Conservation (phyloP, 2,113 vertebrate species). For the Mobula hypostoma region DNA sequence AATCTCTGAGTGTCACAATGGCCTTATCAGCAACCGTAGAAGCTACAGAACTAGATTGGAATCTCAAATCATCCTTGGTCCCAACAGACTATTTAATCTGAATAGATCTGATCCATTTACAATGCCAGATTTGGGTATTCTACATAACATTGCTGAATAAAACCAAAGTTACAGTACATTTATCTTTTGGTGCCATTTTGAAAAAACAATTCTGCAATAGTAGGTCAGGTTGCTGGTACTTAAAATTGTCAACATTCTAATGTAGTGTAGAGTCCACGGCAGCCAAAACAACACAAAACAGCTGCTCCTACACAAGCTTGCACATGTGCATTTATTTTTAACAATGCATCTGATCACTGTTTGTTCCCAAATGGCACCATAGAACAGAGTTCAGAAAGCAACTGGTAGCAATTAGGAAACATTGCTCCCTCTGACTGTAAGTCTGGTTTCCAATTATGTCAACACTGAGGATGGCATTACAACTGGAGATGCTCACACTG, state of each 20-base stretch:
- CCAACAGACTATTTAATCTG: too few relatives aligned
- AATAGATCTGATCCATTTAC: background rate
- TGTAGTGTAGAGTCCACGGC: constrained; percentile 5
- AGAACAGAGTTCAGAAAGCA: constrained; percentile 4
- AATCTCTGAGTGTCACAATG: too few relatives aligned
- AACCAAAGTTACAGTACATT: background rate
- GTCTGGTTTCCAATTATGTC: constrained; percentile 11
- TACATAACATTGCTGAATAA: background rate
- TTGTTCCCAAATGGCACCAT: constrained; percentile 19
- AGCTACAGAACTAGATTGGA: too few relatives aligned
- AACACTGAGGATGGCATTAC: background rate
- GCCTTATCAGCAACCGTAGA: too few relatives aligned
- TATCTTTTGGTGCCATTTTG: background rate
- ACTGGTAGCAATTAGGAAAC: background rate
- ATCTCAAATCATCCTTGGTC: too few relatives aligned
- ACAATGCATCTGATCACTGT: constrained; percentile 17
- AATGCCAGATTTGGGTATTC: background rate
- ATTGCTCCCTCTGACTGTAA: background rate
- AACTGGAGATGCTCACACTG: background rate
- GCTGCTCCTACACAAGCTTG: constrained; percentile 18
- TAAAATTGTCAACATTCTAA: constrained; percentile 9
- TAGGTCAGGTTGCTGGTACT: background rate
- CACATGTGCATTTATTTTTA: constrained; percentile 34
- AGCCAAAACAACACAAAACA: constrained; percentile 15
- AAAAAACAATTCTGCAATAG: background rate